phyloP scores from a whole-genome alignment of 1,140 invertebrate species.

The Zaprionus nigranus region DNA sequence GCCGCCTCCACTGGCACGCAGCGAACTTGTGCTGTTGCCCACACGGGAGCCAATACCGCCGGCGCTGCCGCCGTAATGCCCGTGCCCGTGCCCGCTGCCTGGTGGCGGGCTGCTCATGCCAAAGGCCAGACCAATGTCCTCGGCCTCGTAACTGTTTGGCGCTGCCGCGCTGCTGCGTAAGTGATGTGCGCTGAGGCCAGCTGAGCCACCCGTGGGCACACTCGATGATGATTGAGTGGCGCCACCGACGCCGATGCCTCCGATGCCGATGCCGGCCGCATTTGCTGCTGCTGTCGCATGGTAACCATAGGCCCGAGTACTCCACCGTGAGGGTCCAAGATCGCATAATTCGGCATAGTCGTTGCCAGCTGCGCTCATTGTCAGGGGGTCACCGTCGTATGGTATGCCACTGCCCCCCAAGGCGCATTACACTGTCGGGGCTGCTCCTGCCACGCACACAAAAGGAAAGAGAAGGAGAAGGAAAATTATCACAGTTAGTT shows the following conservation, averaged over 20 bases:
- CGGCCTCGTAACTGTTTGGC: conserved; percentile 82
- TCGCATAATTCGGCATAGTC: conserved; percentile 85
- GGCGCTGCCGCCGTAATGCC: conserved; percentile 50
- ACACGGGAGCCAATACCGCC: conserved; percentile 68
- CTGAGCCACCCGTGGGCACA: conserved; percentile 77
- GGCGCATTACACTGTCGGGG: conserved; percentile 84
- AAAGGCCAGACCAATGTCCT: conserved; percentile 77
- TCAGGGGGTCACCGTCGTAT: conserved; percentile 84
- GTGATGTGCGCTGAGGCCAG: conserved; percentile 76
- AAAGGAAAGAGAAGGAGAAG: background rate
- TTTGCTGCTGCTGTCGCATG: conserved; percentile 62
- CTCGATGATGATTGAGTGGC: conserved; percentile 80
- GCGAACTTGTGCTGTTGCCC: conserved; percentile 81
- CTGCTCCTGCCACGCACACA: conserved; percentile 29
- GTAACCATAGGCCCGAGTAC: conserved; percentile 80
- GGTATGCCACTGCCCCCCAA: conserved; percentile 84
- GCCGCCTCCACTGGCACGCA: conserved; percentile 70
- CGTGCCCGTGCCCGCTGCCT: conserved; percentile 66
- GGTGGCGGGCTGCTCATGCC: conserved; percentile 83
- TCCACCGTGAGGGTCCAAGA: conserved; percentile 84
- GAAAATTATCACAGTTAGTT: conserved; percentile 29
- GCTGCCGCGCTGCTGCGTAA: conserved; percentile 67
- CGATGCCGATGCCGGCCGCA: conserved; percentile 47
- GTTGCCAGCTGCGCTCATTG: conserved; percentile 85
- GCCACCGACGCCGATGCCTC: conserved; percentile 55